Percentiles rank a stretch among this genome's conserved stretches.
Evolutionary conservation across 1,140 invertebrate species (phyloP).

Genomic region (Streblospio benedicti): DNA sequence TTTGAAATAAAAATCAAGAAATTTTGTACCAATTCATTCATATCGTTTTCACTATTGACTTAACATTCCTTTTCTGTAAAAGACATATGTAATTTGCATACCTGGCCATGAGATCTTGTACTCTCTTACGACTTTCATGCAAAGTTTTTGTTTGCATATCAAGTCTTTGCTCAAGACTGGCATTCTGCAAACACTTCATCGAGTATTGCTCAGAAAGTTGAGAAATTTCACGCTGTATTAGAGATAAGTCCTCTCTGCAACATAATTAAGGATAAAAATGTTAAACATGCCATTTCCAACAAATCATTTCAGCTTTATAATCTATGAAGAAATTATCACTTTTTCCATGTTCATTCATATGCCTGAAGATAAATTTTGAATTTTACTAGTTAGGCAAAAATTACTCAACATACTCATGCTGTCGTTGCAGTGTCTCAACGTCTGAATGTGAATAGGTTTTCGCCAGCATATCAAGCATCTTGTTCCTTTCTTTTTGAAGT

Average conservation of each 20-base stretch:
- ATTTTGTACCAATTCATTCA: not conserved
- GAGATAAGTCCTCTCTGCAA: slow-evolving; percentile 68
- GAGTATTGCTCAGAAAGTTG: slow-evolving; percentile 83
- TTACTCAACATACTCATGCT: slow-evolving; percentile 24
- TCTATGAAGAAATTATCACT: too few species aligned
- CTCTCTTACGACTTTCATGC: slow-evolving; percentile 11
- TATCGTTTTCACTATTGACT: not conserved
- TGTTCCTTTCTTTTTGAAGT: slow-evolving; percentile 74
- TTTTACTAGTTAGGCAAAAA: too few species aligned
- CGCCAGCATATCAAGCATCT: slow-evolving; percentile 51
- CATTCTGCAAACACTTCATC: slow-evolving; percentile 80
- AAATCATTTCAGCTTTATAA: not conserved
- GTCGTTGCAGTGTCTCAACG: slow-evolving; percentile 12
- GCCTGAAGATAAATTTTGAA: too few species aligned
- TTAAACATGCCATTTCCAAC: not conserved
- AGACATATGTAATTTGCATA: not conserved
- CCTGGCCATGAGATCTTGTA: slow-evolving; percentile 14
- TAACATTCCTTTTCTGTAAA: not conserved
- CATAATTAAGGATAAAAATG: slow-evolving; percentile 1
- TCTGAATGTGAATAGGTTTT: slow-evolving; percentile 10
- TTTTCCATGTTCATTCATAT: too few species aligned
- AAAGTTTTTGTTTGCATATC: slow-evolving; percentile 45
- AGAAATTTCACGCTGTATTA: slow-evolving; percentile 73
- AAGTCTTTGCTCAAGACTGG: slow-evolving; percentile 73
- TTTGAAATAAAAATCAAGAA: not conserved